Evolutionary conservation across 2,888 invertebrate genomes (phyloP).

Genomic region (Eristalis tenax): DNA sequence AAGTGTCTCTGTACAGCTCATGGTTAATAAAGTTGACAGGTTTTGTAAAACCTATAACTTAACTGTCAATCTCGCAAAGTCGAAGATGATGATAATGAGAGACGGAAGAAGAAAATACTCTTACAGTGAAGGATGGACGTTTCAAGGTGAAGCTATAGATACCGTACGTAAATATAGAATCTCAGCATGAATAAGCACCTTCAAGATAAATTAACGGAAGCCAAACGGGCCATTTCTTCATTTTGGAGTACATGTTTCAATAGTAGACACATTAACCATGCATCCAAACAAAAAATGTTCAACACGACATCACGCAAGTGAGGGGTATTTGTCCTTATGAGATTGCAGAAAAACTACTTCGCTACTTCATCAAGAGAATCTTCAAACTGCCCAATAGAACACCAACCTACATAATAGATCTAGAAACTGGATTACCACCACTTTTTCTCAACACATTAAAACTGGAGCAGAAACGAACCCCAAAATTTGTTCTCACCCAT

Average conservation of each 20-base stretch:
- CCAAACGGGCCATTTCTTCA: background rate
- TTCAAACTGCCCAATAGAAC: background rate
- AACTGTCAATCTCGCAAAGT: background rate
- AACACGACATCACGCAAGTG: background rate
- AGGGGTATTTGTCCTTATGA: constrained; percentile 4
- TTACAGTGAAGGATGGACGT: background rate
- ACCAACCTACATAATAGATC: background rate
- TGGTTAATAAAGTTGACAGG: background rate
- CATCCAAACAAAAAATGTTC: constrained; percentile 13
- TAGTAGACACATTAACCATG: background rate
- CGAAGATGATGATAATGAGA: background rate
- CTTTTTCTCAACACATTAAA: background rate
- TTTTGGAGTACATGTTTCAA: background rate
- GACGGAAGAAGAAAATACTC: background rate
- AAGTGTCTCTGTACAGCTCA: background rate
- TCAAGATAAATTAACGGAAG: background rate
- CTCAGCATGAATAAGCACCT: constrained; percentile 2
- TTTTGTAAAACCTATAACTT: background rate
- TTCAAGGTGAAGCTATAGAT: background rate
- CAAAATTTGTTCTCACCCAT: background rate
- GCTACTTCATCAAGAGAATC: background rate
- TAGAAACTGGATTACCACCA: background rate
- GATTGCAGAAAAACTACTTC: background rate
- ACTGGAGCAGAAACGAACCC: background rate
- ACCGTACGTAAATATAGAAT: background rate